Evolutionary conservation across 2,797 vertebrate genomes (phyloP).

Genomic region (Steatocranus sp.): DNA sequence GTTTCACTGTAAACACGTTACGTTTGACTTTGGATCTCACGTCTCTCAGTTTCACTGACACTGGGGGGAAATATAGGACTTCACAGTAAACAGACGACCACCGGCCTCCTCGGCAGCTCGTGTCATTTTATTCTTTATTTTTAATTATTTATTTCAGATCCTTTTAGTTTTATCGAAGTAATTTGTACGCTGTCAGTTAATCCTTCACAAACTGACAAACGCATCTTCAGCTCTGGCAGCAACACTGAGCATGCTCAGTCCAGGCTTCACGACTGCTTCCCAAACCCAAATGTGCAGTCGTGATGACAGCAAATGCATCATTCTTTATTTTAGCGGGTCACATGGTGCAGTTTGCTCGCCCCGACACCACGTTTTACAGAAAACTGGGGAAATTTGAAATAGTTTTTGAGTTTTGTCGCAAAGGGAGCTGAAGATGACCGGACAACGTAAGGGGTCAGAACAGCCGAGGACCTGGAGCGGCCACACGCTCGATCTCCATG

Average conservation of each 20-base stretch:
- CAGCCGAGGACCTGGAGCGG: not conserved
- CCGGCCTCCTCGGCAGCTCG: not conserved
- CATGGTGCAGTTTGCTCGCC: not conserved
- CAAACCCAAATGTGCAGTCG: not conserved
- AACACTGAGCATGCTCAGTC: not conserved
- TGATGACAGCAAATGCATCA: not conserved
- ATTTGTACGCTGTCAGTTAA: not conserved
- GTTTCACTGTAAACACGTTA: not conserved
- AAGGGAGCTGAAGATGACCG: not conserved
- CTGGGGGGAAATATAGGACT: not conserved
- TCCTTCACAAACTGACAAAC: not conserved
- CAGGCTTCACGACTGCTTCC: not conserved
- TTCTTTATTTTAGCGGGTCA: not conserved
- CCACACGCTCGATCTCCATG: not conserved
- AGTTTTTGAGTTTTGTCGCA: not conserved
- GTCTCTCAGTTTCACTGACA: not conserved
- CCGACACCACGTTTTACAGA: not conserved
- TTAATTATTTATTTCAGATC: not conserved
- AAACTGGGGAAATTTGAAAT: not conserved
- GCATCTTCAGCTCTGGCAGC: not conserved
- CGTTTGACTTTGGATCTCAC: not conserved
- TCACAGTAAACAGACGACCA: not conserved
- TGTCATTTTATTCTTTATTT: not conserved
- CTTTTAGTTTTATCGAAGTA: too few species aligned
- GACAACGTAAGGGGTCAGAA: not conserved